Percentiles rank a stretch among this genome's conserved stretches.
These are phyloP conservation scores for Parotocinclus haroldoi DNA, from an alignment of 2,797 vertebrate genomes.

Conservation along the genomic window DNA sequence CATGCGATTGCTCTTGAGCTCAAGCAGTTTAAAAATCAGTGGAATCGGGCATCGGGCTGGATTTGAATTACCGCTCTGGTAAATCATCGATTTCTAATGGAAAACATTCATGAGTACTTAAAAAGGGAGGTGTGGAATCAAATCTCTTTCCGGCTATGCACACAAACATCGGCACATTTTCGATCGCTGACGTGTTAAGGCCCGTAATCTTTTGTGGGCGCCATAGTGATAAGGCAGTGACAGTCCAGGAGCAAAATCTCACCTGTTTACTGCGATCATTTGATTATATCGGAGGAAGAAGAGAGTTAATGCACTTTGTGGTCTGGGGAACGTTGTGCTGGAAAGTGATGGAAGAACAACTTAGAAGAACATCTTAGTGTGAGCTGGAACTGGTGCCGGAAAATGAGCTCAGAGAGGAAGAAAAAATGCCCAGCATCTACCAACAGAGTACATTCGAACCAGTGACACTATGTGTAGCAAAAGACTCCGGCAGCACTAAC, in stretches of 20 bases:
- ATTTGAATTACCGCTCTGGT: constrained; percentile 49
- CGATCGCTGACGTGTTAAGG: constrained; percentile 35
- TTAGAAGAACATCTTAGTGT: too few species aligned
- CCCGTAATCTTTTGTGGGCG: constrained; percentile 24
- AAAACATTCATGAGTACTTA: constrained; percentile 52
- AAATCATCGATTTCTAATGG: constrained; percentile 51
- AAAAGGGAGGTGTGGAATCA: constrained; percentile 44
- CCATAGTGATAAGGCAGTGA: constrained; percentile 11
- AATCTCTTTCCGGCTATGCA: constrained; percentile 49
- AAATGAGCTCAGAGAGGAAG: too few species aligned
- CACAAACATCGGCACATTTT: constrained; percentile 47
- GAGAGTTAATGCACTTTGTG: too few species aligned
- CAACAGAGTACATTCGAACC: too few species aligned
- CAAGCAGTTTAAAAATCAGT: constrained; percentile 42
- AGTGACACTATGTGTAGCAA: too few species aligned
- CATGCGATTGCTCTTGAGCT: constrained; percentile 43
- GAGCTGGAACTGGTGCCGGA: too few species aligned
- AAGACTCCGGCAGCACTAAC: too few species aligned
- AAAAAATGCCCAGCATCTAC: too few species aligned
- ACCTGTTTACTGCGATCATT: constrained; percentile 14
- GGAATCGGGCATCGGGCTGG: constrained; percentile 47
- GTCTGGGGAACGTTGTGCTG: too few species aligned
- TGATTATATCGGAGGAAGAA: neutral
- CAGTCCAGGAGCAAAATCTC: neutral
- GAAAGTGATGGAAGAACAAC: too few species aligned